Percentiles rank a stretch among this genome's conserved stretches.
These are phyloP conservation scores for Phrynosoma platyrhinos DNA, from an alignment of 2,113 vertebrate species.

Conservation along the genomic window DNA sequence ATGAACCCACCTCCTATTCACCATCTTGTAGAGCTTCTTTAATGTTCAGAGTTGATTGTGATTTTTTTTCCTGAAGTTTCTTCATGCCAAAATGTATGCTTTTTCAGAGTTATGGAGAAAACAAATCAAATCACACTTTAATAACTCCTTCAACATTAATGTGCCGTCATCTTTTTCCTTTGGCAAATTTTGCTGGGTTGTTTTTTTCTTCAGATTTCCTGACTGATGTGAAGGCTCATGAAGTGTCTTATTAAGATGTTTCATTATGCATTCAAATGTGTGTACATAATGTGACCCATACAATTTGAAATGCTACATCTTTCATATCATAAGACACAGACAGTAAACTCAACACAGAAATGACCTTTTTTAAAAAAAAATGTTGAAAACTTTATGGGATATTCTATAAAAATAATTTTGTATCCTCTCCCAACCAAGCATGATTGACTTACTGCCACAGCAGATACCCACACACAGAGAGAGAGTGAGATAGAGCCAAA, in stretches of 20 bases:
- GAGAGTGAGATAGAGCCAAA: too few relatives aligned
- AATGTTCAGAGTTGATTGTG: background rate
- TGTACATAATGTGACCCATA: background rate
- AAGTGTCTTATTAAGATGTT: constrained; percentile 14
- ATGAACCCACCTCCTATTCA: background rate
- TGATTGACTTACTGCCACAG: background rate
- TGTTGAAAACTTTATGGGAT: background rate
- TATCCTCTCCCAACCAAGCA: background rate
- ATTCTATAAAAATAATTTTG: background rate
- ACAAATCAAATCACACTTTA: constrained; percentile 14
- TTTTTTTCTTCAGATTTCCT: constrained; percentile 45
- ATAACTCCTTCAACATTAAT: constrained; percentile 29
- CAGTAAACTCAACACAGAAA: constrained; percentile 13
- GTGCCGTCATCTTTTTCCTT: constrained; percentile 15
- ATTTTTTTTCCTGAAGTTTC: background rate
- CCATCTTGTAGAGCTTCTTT: too few relatives aligned
- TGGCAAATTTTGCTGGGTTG: constrained; percentile 27
- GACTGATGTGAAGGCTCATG: constrained; percentile 14
- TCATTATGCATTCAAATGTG: background rate
- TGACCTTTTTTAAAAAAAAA: background rate
- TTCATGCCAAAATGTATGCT: constrained; percentile 17
- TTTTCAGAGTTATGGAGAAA: constrained; percentile 17
- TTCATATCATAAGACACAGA: constrained; percentile 10
- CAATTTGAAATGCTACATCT: background rate
- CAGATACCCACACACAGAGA: too few relatives aligned